Evolutionary conservation across 2,888 invertebrate genomes (phyloP), one percentile per base, ranked within the genome.

Genomic region (Dasysyrphus tricinctus): DNA sequence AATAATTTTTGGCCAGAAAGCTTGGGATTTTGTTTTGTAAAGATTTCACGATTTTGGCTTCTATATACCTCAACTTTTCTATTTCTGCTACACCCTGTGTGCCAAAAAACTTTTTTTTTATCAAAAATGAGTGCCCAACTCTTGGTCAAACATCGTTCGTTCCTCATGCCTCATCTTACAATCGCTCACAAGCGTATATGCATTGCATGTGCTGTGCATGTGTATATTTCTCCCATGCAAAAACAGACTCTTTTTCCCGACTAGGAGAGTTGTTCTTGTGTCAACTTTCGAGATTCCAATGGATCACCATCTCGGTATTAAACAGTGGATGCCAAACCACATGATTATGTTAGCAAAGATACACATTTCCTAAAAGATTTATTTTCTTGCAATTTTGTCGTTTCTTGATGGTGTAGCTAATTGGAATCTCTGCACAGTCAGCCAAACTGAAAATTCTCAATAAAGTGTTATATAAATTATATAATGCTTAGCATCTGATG

Each of bases 401-500:
- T 34, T 14, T 34, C 34, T 49, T 37, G 5, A 49, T 47, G 44
- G 14, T 19, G 19, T 37, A 49, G 7, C 34, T 67, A 65, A 47
- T 65, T 49, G 12, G 29, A 67, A 49, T 49, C 67, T 24, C 67
- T 49, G 67, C 63, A 69, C 44, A 9, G 47, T 54, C 16, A 63
- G 44, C 12, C 24, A 24, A 51, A 44, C 47, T 29, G 29, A 44
- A n/a, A n/a, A 63, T 8, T 42, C 39, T 61, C 24, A 24, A 49
- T 19, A 14, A 8, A 44, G 37, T 49, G 24, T 44, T 39, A 47
- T 56, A 47, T 56, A 69, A 56, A 34, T 54, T 51, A 78, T 63
- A 47, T 63, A 75, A 49, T 56, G 14, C 39, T 61, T 57, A 29
- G 47, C 49, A 54, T 63, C 63, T 65, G 65, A 77, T 72, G 72